These are phyloP conservation scores for Aplocera efformata DNA, from an alignment of 2,888 invertebrate genomes.

Conservation along the genomic window DNA sequence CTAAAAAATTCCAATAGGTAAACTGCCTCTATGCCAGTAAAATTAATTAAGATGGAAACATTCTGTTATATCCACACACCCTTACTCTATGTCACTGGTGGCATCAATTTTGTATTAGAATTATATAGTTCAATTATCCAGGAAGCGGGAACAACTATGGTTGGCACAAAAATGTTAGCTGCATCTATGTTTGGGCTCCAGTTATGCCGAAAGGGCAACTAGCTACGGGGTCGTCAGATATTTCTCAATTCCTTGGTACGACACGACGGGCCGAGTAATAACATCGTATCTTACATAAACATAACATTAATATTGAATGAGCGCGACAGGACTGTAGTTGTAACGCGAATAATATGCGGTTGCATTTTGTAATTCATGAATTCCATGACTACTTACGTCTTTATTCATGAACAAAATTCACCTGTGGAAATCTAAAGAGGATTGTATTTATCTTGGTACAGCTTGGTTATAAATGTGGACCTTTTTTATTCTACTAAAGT, in stretches of 20 bases:
- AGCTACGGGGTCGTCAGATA: neutral
- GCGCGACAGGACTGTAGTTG: constrained; percentile 29
- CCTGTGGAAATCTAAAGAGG: constrained; percentile 14
- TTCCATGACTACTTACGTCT: constrained; percentile 30
- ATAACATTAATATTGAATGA: constrained; percentile 51
- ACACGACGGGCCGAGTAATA: constrained; percentile 16
- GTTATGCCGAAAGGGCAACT: too few species aligned
- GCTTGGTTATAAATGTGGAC: neutral
- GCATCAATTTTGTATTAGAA: too few species aligned
- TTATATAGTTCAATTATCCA: too few species aligned
- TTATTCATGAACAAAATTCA: constrained; percentile 21
- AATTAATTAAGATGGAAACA: too few species aligned
- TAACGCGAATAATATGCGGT: constrained; percentile 32
- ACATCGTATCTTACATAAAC: constrained; percentile 37
- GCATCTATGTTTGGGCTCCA: too few species aligned
- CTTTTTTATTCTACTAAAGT: constrained; percentile 2
- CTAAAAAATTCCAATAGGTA: too few species aligned
- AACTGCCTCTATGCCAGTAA: too few species aligned
- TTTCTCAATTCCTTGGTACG: constrained; percentile 5
- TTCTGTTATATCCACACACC: too few species aligned
- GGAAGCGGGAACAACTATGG: too few species aligned
- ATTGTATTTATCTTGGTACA: neutral
- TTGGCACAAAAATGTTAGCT: too few species aligned
- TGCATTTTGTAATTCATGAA: constrained; percentile 39
- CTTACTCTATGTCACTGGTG: too few species aligned